phyloP scores from a whole-genome alignment of 2,888 invertebrate genomes.

The Conops quadrifasciatus region DNA sequence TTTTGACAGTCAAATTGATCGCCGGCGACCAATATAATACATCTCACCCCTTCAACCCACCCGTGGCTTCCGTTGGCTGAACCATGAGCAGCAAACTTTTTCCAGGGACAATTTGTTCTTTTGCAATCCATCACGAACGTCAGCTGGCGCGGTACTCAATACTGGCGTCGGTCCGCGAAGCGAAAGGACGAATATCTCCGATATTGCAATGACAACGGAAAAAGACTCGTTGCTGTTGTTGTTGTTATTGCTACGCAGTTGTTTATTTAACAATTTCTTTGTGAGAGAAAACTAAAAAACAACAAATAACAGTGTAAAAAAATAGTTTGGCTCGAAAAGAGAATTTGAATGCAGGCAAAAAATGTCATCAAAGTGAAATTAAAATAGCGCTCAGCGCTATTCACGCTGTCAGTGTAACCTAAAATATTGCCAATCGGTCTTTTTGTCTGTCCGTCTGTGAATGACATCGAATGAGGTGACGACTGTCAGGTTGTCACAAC shows the following conservation, averaged over 20 bases:
- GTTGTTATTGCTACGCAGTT: slow-evolving; percentile 14
- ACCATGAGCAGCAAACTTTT: too few relatives aligned
- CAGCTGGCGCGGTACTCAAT: neutral
- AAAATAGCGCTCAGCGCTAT: slow-evolving; percentile 2
- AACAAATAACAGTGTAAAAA: neutral
- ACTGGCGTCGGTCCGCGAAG: slow-evolving; percentile 25
- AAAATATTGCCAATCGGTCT: neutral
- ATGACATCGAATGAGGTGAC: neutral
- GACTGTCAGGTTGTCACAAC: too few relatives aligned
- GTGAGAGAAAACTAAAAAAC: slow-evolving; percentile 1
- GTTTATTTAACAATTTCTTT: slow-evolving; percentile 31
- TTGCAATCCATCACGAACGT: slow-evolving; percentile 24
- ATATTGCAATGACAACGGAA: too few relatives aligned
- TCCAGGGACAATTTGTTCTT: slow-evolving; percentile 8
- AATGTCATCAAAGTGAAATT: slow-evolving; percentile 30
- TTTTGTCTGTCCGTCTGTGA: neutral
- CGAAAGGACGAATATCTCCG: neutral
- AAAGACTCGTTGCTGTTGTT: slow-evolving; percentile 10
- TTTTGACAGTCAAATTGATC: slow-evolving; percentile 17
- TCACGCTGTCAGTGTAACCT: neutral
- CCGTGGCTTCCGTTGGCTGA: too few relatives aligned
- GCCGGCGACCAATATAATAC: slow-evolving; percentile 35
- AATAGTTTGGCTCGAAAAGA: neutral
- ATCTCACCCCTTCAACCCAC: slow-evolving; percentile 25
- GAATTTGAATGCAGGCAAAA: slow-evolving; percentile 7